Evolutionary conservation across 2,888 invertebrate genomes (phyloP), one percentile per base, ranked within the genome.

Genomic region (Caenorhabditis uteleia): DNA sequence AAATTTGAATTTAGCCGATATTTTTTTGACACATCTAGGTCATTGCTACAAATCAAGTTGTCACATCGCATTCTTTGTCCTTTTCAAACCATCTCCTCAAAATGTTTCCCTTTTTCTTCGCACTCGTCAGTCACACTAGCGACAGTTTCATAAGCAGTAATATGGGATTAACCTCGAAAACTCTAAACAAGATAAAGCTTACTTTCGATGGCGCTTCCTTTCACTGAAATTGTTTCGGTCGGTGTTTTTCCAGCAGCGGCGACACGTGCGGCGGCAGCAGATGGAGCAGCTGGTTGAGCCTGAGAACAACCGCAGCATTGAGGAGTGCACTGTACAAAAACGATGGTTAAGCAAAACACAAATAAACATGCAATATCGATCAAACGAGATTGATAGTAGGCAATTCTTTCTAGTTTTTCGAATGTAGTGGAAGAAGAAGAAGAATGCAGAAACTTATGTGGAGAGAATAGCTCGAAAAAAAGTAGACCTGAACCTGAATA

Each of bases 191-290:
- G 8, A 27, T 6, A 44, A 27, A 43, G 50, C 59, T 31, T 16
- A 70, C 70, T 45, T 50, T 70, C 70, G 47, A 58, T 53, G 12
- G 69, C 56, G 16, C 66, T 66, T 50, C 70, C 70, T 51, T 61
- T 53, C 10, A 68, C 58, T 10, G 44, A 27, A 40, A 75, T 74
- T 6, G 70, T 46, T 47, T 59, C 50, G 14, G 60, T 73, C 33
- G 73, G 70, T 12, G 70, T 66, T 38, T 64, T 66, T 44, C 69
- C 75, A 18, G 75, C 75, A 14, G 75, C 73, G 4, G 73, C 73
- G 20, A 70, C 73, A 39, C 73, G 60, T n/a, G 68, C 73, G 20
- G 65, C 72, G 12, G 65, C 60, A 14, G 59, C 65, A 27, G 55
- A 51, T 42, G 69, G 43, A 18, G 25, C 64, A 12, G 16, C 33